Evolutionary conservation across 2,888 invertebrate genomes (phyloP).

Genomic region (Rhogogaster chlorosoma): DNA sequence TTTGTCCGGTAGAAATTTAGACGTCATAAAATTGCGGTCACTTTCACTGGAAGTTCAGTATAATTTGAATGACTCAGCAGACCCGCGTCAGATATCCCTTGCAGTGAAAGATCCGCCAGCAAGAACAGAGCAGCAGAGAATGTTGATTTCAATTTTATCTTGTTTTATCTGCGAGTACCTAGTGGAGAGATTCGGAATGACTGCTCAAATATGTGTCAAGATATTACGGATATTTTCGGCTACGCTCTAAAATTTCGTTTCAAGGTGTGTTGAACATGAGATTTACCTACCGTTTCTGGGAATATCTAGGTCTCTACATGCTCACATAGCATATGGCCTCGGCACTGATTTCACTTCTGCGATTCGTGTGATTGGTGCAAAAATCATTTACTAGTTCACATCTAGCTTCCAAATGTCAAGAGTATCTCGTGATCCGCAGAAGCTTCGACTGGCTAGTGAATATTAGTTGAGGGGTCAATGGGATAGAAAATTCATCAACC

Average conservation of each 20-base stretch:
- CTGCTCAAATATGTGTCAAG: background rate
- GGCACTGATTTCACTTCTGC: conserved; percentile 23
- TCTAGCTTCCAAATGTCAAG: background rate
- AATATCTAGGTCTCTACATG: background rate
- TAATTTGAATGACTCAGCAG: conserved; percentile 10
- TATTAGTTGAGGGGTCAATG: background rate
- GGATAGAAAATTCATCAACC: background rate
- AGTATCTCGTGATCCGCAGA: background rate
- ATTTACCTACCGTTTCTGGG: background rate
- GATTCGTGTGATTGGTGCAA: background rate
- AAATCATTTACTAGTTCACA: background rate
- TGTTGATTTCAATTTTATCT: background rate
- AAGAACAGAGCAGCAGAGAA: background rate
- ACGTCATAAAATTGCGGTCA: background rate
- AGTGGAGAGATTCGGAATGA: background rate
- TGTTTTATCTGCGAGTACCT: background rate
- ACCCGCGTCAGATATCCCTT: background rate
- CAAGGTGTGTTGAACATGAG: background rate
- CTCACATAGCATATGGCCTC: background rate
- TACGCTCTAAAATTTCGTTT: background rate
- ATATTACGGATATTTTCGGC: background rate
- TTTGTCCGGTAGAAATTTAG: background rate
- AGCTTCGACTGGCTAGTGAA: background rate
- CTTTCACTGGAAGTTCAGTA: conserved; percentile 5
- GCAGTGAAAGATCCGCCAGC: background rate